These are phyloP conservation scores for Turnix velox DNA, from an alignment of 2,113 vertebrate genomes.

Conservation along the genomic window DNA sequence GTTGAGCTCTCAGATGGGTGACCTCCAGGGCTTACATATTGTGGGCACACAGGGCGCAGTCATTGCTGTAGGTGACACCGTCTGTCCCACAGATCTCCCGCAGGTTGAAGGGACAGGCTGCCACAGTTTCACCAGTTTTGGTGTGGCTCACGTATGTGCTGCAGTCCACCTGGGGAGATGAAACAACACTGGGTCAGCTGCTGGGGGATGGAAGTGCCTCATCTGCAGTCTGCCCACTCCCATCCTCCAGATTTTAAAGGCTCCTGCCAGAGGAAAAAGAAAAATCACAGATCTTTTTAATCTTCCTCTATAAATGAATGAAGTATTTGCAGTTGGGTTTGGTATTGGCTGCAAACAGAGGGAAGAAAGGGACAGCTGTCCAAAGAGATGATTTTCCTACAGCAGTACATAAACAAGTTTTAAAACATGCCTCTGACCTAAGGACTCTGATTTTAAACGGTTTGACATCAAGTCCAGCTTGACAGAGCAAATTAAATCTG, in stretches of 20 bases:
- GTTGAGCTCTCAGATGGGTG: not conserved
- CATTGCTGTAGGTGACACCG: not conserved
- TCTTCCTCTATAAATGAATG: not conserved
- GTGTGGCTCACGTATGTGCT: not conserved
- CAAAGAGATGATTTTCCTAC: not conserved
- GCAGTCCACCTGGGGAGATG: slow-evolving; percentile 10
- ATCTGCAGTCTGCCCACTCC: not conserved
- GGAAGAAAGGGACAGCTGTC: not conserved
- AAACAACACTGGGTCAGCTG: not conserved
- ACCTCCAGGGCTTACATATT: slow-evolving; percentile 24
- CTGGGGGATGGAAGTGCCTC: not conserved
- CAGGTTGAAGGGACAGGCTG: slow-evolving; percentile 30
- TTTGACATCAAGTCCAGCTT: not conserved
- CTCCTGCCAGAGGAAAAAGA: not conserved
- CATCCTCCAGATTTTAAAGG: not conserved
- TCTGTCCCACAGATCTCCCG: slow-evolving; percentile 23
- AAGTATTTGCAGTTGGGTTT: not conserved
- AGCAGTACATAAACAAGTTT: not conserved
- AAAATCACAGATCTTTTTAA: not conserved
- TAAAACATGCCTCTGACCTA: not conserved
- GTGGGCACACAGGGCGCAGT: slow-evolving; percentile 31
- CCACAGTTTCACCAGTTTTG: fast-evolving
- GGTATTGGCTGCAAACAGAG: not conserved
- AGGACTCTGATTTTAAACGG: not conserved
- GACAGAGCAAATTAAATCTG: not conserved